Conservation (phyloP, 1,140 invertebrate genomes). For the Drosophila sproati region DNA sequence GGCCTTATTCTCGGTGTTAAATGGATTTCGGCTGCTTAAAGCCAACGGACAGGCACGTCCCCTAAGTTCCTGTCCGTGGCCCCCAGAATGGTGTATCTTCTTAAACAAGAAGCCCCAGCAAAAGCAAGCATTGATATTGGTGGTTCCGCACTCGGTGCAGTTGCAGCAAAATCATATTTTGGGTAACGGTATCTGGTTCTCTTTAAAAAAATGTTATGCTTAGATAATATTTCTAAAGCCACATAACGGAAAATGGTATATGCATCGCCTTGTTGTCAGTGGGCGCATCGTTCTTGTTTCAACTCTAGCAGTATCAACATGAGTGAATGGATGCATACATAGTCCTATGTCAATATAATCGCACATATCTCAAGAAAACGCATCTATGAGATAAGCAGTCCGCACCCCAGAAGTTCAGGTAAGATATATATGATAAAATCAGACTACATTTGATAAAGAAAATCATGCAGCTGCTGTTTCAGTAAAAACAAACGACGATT, state of each 20-base stretch:
- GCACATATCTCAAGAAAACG: not conserved
- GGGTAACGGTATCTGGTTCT: no score
- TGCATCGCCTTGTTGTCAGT: not conserved
- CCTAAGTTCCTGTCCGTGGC: not conserved
- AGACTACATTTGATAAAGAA: no score
- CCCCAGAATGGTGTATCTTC: not conserved
- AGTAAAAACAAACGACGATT: no score
- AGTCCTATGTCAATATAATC: not conserved
- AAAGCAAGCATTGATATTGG: not conserved
- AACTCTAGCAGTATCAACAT: not conserved
- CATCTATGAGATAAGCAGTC: not conserved
- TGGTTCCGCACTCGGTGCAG: not conserved
- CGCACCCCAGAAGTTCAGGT: not conserved
- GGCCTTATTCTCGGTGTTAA: no score
- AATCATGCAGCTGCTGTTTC: no score
- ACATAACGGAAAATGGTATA: not conserved
- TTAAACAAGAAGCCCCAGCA: not conserved
- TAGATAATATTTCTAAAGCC: not conserved
- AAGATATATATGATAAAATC: no score
- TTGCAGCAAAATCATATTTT: not conserved
- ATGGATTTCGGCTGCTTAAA: not conserved
- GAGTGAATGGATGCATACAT: not conserved
- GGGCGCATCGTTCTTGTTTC: not conserved
- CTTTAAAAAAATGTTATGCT: no score
- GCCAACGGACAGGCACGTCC: not conserved